Evolutionary conservation across 2,113 vertebrate species (phyloP), one percentile per base, ranked within the genome.

Genomic region (Istiophorus platypterus): DNA sequence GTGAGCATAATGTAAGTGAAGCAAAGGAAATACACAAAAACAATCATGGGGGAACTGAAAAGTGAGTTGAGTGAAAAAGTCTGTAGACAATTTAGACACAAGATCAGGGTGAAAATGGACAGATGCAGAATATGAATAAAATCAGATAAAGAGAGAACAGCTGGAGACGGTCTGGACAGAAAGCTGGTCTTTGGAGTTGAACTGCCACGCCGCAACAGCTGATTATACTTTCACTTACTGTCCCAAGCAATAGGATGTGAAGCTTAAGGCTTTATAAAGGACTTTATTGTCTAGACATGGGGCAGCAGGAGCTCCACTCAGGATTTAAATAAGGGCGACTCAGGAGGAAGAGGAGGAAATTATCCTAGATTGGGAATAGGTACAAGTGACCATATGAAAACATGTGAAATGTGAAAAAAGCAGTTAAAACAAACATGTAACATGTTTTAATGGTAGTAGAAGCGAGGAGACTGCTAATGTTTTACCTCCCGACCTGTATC

Each of bases 281-380:
- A 75, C 81, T 91, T 90, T 90, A 90, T 91, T 93, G 92, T 93
- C 88, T 86, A 78, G 87, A 91, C 92, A 52, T 2, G 18, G 18
- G 49, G 84, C 69, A 83, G 77, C 84, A 80, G 79, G 69, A 84
- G 76, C 78, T 86, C 63, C 51, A 42, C 49, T 47, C 41, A 56
- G 64, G 76, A 72, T 80, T 81, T 72, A 78, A 85, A 86, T 62
- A 52, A 80, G 73, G 58, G 82, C 13, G 11, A 78, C 72, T 62
- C 51, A 31, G 27, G 70, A 81, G 79, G 82, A 86, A 89, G 80
- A 66, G 37, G 68, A 91, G 88, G 92, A 93, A 88, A 89, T 94
- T 77, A 58, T 87, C n/a, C 54, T 52, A 76, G 73, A 88, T 88
- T 86, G 29, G n/a, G 66, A 80, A 77, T 72, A 5, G 34, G 82